These are phyloP conservation scores for Artibeus lituratus DNA, from an alignment of 2,797 vertebrate genomes.

Conservation along the genomic window DNA sequence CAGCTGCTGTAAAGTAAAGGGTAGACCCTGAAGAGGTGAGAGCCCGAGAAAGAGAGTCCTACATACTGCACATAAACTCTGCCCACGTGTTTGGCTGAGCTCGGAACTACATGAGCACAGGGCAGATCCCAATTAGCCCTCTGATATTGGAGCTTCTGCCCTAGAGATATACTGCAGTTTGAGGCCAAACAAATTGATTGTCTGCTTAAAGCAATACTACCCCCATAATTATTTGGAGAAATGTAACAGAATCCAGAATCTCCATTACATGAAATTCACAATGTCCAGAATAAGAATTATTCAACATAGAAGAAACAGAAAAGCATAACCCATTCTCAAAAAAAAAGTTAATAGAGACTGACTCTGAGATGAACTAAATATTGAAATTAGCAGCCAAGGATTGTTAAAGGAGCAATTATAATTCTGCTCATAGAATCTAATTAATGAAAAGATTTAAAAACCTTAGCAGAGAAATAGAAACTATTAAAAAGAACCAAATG, in stretches of 20 bases:
- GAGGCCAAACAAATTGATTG: background rate
- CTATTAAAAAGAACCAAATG: slow-evolving; percentile 22
- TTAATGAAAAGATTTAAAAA: slow-evolving; percentile 31
- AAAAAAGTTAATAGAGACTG: slow-evolving; percentile 17
- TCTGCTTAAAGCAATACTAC: background rate
- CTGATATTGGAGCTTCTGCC: background rate
- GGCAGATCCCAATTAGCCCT: background rate
- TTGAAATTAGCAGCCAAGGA: slow-evolving; percentile 24
- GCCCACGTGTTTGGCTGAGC: background rate
- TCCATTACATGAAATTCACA: background rate
- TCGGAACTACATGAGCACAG: background rate
- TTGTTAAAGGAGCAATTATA: slow-evolving; percentile 10
- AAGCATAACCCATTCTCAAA: background rate
- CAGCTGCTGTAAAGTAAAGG: background rate
- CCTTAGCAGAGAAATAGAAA: slow-evolving; percentile 20
- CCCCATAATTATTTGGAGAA: background rate
- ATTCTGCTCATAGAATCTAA: slow-evolving; percentile 31
- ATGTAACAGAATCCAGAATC: background rate
- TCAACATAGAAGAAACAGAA: slow-evolving; percentile 7
- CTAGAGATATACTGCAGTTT: background rate
- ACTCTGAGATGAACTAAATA: background rate
- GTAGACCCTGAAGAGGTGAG: background rate
- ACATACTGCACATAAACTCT: background rate
- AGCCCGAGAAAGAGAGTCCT: background rate
- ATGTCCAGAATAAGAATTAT: background rate